These are phyloP conservation scores for Bombycilla garrulus DNA, from an alignment of 2,113 vertebrate species.

Conservation along the genomic window DNA sequence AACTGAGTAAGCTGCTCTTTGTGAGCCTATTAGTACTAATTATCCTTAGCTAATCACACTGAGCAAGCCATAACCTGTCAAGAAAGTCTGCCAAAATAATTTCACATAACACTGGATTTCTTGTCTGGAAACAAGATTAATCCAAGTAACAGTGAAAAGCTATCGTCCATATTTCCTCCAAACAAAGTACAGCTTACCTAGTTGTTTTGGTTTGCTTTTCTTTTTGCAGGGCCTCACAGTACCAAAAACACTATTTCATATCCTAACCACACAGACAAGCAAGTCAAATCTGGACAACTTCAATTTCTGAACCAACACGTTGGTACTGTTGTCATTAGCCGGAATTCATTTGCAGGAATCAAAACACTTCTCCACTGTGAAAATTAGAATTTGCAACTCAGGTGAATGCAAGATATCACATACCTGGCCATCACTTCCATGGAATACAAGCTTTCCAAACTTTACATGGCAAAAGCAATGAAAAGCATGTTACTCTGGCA, in stretches of 20 bases:
- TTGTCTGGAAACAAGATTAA: not conserved
- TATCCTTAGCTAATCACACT: slow-evolving; percentile 36
- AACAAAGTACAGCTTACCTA: not conserved
- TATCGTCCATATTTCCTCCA: not conserved
- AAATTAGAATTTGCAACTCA: not conserved
- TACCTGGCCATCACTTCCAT: not conserved
- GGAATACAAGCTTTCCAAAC: not conserved
- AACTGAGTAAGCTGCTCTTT: slow-evolving; percentile 1
- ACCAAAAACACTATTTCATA: not conserved
- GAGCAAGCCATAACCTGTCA: slow-evolving; percentile 34
- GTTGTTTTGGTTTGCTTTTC: not conserved
- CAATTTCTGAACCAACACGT: not conserved
- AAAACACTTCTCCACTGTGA: not conserved
- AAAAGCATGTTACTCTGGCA: not conserved
- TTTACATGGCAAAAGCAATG: not conserved
- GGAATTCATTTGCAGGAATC: not conserved
- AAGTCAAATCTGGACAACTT: not conserved
- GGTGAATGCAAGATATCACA: not conserved
- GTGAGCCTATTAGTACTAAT: slow-evolving; percentile 46
- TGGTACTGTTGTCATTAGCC: not conserved
- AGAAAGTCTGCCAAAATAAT: slow-evolving; percentile 28
- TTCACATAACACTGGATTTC: not conserved
- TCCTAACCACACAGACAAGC: not conserved
- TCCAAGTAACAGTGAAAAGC: not conserved
- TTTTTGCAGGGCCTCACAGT: not conserved